Evolutionary conservation across 2,113 vertebrate genomes (phyloP), one percentile per base, ranked within the genome.

Genomic region (Myrmophylax atrothorax): DNA sequence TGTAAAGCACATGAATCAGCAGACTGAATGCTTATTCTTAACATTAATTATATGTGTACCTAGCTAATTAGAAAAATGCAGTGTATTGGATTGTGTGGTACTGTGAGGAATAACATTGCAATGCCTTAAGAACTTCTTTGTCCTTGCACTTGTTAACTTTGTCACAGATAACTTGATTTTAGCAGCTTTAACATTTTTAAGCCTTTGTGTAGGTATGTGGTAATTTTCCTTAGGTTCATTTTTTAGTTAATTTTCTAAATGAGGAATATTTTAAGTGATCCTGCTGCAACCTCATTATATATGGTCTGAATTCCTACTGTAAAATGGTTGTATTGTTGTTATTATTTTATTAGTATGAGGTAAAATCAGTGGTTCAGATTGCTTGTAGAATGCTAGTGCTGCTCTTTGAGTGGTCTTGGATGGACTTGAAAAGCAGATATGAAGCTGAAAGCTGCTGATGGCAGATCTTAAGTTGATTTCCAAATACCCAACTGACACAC

Each of bases 1-100:
- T 74, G 42, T 63, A 90, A 89, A 95, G 18, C 47, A 75, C 37
- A 28, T 92, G 82, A 90, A 90, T 92, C 60, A 89, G 72, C 18
- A 60, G 52, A 40, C 1, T 31, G 17, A 68, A 50, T 73, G 33
- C 6, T 63, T 68, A 19, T 64, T 91, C 67, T 77, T 93, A 73
- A 63, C 3, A 13, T 59, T 70, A 73, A 63, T 69, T 77, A 44
- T 50, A 53, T 18, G 7, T n/a, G 14, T 68, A 18, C 40, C 31
- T 22, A 38, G 26, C 10, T 47, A 76, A 67, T 55, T 55, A 58
- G 37, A 85, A 87, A 85, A 93, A 75, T 9, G 16, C 12, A 4
- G 3, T n/a, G 14, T 64, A 70, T 46, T 47, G 35, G 35, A 52
- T 69, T 77, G 26, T 80, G 55, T 0, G 0, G 18, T 40, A 11